A percentile compares a stretch with the other conserved stretches of the same genome.
Evolutionary conservation across 2,888 invertebrate species (phyloP).

Genomic region (Drosophila cognata): DNA sequence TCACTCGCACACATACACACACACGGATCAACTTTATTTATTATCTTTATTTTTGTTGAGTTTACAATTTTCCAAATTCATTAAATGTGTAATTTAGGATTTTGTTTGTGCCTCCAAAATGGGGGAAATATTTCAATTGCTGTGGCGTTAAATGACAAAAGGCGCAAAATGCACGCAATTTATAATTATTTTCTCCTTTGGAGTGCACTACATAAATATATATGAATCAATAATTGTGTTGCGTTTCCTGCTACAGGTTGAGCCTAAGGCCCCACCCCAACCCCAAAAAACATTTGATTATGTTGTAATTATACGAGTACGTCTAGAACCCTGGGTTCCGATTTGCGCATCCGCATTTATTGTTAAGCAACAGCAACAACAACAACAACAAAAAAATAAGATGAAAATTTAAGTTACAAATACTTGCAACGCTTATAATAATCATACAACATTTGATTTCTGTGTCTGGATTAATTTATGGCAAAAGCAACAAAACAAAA

Average conservation of each 20-base stretch:
- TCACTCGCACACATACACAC: background rate
- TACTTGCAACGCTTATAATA: constrained; percentile 32
- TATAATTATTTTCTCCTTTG: constrained; percentile 9
- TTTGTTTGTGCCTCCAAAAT: constrained; percentile 1
- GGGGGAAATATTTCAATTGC: background rate
- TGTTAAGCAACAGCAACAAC: constrained; percentile 47
- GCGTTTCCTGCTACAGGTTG: constrained; percentile 59
- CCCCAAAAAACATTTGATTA: constrained; percentile 35
- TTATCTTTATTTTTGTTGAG: constrained; percentile 31
- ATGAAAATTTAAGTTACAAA: constrained; percentile 4
- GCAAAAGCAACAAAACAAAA: constrained; percentile 21
- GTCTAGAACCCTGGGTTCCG: constrained; percentile 58
- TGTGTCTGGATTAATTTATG: constrained; percentile 40
- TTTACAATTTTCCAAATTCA: constrained; percentile 33
- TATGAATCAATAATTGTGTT: constrained; percentile 12
- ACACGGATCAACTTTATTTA: constrained; percentile 19
- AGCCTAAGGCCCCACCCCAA: constrained; percentile 51
- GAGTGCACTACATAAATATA: background rate
- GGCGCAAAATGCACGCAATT: background rate
- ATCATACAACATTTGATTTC: constrained; percentile 13
- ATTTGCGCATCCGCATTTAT: constrained; percentile 69
- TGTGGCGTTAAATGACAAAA: background rate
- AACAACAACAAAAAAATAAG: constrained; percentile 14
- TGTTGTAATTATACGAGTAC: constrained; percentile 36
- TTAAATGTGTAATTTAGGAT: constrained; percentile 35